Conservation (phyloP, 2,113 vertebrate species). For the Dasyurus viverrinus region DNA sequence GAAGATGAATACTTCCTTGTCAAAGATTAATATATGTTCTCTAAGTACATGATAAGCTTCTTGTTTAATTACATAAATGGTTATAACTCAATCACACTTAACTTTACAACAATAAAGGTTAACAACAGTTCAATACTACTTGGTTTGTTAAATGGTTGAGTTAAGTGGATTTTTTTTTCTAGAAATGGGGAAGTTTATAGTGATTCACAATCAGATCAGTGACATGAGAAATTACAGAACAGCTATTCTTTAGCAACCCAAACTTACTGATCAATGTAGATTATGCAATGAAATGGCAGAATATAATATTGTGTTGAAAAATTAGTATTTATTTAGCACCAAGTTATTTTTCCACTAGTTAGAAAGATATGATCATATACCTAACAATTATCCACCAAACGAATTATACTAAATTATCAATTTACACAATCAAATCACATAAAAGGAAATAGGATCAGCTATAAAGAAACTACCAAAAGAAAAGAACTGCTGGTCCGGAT, state of each 20-base stretch:
- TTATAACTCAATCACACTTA: background rate
- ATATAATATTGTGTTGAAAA: background rate
- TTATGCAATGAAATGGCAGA: background rate
- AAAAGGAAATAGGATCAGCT: background rate
- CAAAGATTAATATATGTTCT: background rate
- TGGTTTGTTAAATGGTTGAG: background rate
- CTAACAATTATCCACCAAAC: background rate
- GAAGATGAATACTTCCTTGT: background rate
- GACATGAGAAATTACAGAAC: background rate
- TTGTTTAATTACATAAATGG: background rate
- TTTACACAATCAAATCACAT: background rate
- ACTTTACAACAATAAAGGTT: background rate
- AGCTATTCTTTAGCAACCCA: background rate
- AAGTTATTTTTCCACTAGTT: background rate
- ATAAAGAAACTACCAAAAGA: background rate
- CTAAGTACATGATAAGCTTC: background rate
- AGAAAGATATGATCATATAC: background rate
- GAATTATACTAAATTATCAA: background rate
- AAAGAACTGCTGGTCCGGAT: background rate
- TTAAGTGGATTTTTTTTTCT: background rate
- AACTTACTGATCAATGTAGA: background rate
- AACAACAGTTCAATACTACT: background rate
- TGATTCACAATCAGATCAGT: background rate
- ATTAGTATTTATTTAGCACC: background rate
- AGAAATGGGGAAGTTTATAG: background rate